Percentiles rank a stretch among this genome's conserved stretches.
These are phyloP conservation scores for Anastrepha ludens DNA, from an alignment of 1,140 invertebrate species.

Conservation along the genomic window DNA sequence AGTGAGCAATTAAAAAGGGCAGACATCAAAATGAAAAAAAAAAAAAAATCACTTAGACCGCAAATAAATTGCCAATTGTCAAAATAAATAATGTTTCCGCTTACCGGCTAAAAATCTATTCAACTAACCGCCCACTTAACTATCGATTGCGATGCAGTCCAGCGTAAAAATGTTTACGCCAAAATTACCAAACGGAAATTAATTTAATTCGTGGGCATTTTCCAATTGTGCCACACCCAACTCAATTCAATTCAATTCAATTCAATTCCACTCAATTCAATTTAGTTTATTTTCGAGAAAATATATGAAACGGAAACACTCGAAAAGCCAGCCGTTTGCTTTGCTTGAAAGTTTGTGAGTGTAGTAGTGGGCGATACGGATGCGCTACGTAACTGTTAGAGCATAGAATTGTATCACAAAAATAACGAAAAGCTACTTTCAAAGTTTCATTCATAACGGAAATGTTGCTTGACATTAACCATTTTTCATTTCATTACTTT, in stretches of 20 bases:
- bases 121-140: constrained; percentile 12
- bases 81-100: constrained; percentile 40
- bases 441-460: too few relatives aligned
- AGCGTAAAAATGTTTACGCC: not conserved
- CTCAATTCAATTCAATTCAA: not conserved
- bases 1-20: not conserved
- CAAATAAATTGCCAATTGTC: constrained; percentile 15
- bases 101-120: not conserved
- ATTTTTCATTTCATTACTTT: not conserved
- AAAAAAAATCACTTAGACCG: not conserved
- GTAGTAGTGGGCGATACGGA: not conserved
- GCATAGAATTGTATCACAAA: not conserved
- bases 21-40: not conserved
- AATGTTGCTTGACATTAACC: not conserved
- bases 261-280: not conserved
- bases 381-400: not conserved
- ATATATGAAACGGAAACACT: not conserved
- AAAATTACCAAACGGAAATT: constrained; percentile 29
- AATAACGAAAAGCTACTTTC: too few relatives aligned
- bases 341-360: not conserved
- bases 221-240: not conserved
- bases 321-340: not conserved
- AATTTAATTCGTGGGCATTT: constrained; percentile 24
- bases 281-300: not conserved
- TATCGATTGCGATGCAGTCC: not conserved